Conservation (phyloP, 2,797 vertebrate species). For the Tenualosa thibaudeaui region DNA sequence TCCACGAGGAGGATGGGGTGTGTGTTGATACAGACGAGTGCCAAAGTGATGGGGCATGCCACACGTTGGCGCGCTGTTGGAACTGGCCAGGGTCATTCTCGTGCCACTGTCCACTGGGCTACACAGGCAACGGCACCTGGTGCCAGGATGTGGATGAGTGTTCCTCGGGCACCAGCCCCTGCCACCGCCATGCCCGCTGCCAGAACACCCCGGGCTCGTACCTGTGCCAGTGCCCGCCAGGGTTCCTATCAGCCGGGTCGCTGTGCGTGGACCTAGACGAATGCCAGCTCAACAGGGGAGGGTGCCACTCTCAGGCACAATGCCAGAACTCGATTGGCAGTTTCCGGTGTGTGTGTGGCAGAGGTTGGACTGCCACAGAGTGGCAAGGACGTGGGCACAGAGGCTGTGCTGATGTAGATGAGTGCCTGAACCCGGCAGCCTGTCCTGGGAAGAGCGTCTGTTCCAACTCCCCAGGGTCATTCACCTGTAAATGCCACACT, state of each 20-base stretch:
- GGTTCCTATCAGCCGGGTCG: conserved; percentile 66
- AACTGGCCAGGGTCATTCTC: conserved; percentile 76
- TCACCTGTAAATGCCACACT: conserved; percentile 69
- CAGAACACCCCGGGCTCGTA: conserved; percentile 78
- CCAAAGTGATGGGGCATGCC: conserved; percentile 59
- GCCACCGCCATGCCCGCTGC: conserved; percentile 70
- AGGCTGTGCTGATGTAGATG: conserved; percentile 74
- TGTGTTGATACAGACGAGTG: conserved; percentile 80
- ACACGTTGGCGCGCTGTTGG: conserved; percentile 70
- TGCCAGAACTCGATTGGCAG: conserved; percentile 74
- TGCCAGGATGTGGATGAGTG: conserved; percentile 81
- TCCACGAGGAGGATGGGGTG: conserved; percentile 58
- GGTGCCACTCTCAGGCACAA: conserved; percentile 70
- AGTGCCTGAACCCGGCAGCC: conserved; percentile 61
- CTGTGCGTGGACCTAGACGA: conserved; percentile 78
- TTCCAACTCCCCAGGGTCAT: conserved; percentile 71
- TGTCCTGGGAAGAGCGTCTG: conserved; percentile 67
- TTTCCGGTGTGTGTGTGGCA: conserved; percentile 70
- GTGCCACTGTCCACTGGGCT: conserved; percentile 75
- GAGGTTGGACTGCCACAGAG: conserved; percentile 66
- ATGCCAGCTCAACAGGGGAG: conserved; percentile 66
- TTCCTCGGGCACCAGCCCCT: conserved; percentile 52
- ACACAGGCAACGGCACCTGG: conserved; percentile 70
- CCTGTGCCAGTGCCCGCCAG: conserved; percentile 67
- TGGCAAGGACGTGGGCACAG: conserved; percentile 57